These are phyloP conservation scores for Amiota communis DNA, from an alignment of 2,888 invertebrate species.

Conservation along the genomic window DNA sequence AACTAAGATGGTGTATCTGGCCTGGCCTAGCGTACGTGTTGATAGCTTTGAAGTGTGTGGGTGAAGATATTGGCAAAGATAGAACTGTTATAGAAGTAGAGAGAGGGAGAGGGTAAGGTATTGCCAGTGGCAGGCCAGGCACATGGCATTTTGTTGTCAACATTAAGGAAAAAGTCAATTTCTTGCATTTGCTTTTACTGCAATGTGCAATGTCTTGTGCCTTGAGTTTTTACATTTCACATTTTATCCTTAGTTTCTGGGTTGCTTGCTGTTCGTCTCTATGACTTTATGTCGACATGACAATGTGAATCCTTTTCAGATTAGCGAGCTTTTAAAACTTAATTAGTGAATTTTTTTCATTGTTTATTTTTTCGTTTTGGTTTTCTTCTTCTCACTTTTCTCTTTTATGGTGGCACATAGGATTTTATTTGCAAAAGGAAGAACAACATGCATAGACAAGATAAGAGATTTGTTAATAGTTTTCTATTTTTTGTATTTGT, in stretches of 20 bases:
- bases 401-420: too few species aligned
- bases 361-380: too few species aligned
- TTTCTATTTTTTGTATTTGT: too few species aligned
- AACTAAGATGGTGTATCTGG: slow-evolving; percentile 46
- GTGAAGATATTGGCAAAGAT: not conserved
- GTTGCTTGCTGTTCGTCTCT: not conserved
- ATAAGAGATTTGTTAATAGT: too few species aligned
- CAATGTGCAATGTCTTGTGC: not conserved
- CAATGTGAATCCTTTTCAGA: not conserved
- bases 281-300: slow-evolving; percentile 10
- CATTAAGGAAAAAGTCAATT: slow-evolving; percentile 20
- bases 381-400: too few species aligned
- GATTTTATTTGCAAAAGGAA: too few species aligned
- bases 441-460: too few species aligned
- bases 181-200: slow-evolving; percentile 18
- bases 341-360: not conserved
- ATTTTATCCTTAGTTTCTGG: slow-evolving; percentile 7
- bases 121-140: not conserved
- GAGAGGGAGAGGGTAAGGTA: not conserved
- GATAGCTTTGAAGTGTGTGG: slow-evolving; percentile 6
- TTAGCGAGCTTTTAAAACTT: not conserved
- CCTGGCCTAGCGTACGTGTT: not conserved
- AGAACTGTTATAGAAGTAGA: not conserved
- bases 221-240: not conserved
- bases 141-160: not conserved